Evolutionary conservation across 2,888 invertebrate species (phyloP).

Genomic region (Hydrotaea cyrtoneurina): DNA sequence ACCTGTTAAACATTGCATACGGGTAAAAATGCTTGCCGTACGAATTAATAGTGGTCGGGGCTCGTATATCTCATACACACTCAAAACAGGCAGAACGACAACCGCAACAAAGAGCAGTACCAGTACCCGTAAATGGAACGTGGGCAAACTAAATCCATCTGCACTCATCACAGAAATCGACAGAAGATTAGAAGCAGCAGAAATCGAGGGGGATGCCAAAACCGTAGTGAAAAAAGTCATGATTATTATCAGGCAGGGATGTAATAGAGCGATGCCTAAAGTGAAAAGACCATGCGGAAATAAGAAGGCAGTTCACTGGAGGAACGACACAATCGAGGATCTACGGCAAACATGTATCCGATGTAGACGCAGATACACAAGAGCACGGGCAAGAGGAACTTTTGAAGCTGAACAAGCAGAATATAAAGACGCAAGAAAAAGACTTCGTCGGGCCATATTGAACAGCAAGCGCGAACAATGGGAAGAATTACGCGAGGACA

Average conservation of each 20-base stretch:
- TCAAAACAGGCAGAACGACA: not conserved
- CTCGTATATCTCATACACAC: constrained; percentile 35
- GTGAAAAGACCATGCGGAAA: not conserved
- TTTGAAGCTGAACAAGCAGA: not conserved
- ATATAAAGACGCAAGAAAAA: not conserved
- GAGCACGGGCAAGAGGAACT: not conserved
- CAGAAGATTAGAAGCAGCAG: not conserved
- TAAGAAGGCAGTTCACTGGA: not conserved
- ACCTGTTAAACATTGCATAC: no score
- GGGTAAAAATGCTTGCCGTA: no score
- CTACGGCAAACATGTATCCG: not conserved
- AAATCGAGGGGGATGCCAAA: not conserved
- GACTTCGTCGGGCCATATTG: no score
- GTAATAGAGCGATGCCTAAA: not conserved
- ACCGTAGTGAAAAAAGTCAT: not conserved
- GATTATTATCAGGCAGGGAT: not conserved
- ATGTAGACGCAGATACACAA: not conserved
- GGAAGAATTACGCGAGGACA: no score
- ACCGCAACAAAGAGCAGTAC: not conserved
- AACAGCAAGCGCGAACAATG: no score
- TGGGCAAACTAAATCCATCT: not conserved
- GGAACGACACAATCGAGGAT: not conserved
- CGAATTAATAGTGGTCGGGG: no score
- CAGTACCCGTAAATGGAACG: constrained; percentile 25
- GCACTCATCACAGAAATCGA: not conserved